Conservation (phyloP, 1,140 invertebrate species). For the Philopotamus ludificatus region DNA sequence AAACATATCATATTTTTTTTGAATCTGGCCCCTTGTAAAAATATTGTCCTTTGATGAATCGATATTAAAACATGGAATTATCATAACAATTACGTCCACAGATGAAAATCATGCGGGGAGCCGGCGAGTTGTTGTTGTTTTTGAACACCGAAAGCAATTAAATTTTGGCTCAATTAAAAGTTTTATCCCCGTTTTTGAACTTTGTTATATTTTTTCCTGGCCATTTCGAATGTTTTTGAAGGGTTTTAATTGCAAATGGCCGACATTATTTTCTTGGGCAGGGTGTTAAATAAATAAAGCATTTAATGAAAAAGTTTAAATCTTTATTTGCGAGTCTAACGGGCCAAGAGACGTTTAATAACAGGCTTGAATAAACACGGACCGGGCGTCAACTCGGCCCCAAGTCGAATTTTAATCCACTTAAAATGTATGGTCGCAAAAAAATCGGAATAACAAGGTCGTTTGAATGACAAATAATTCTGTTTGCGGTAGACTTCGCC, state of each 20-base stretch:
- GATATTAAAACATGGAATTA: not conserved
- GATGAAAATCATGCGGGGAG: constrained; percentile 1
- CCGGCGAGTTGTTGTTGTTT: constrained; percentile 15
- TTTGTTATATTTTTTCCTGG: not conserved
- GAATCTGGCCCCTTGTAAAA: no score
- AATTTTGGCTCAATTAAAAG: constrained; percentile 29
- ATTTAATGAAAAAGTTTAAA: constrained; percentile 31
- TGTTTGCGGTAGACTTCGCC: not conserved
- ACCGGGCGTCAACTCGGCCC: constrained; percentile 12
- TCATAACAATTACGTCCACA: constrained; percentile 9
- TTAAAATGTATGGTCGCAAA: not conserved
- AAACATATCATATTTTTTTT: no score
- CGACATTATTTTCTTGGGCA: constrained; percentile 14
- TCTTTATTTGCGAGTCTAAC: constrained; percentile 25
- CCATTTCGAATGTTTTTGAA: constrained; percentile 16
- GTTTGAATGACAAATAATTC: not conserved
- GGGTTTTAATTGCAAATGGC: constrained; percentile 18
- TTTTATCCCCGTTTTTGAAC: constrained; percentile 15
- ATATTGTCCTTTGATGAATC: no score
- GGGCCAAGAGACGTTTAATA: constrained; percentile 24
- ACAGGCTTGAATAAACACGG: constrained; percentile 17
- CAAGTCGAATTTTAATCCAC: constrained; percentile 17
- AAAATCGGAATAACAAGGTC: not conserved
- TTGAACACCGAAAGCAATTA: constrained; percentile 23
- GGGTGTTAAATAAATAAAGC: constrained; percentile 27